phyloP scores from a whole-genome alignment of 2,113 vertebrate species.

The Clupea harengus region DNA sequence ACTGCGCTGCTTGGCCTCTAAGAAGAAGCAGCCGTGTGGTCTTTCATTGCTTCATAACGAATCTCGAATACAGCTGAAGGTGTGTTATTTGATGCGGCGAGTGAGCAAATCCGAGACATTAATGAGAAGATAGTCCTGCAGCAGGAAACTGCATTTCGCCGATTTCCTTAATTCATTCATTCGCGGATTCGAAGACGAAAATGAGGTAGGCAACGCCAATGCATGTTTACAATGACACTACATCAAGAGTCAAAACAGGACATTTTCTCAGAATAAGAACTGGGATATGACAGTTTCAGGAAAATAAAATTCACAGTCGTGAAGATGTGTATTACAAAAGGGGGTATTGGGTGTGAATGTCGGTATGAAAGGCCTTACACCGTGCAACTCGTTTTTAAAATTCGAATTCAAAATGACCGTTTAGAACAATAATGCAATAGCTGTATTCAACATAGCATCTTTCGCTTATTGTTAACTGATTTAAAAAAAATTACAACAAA shows the following conservation, averaged over 20 bases:
- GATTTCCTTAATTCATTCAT: slow-evolving; percentile 46
- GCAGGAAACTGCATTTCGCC: slow-evolving; percentile 13
- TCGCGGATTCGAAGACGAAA: slow-evolving; percentile 54
- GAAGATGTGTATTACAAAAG: neutral
- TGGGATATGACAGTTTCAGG: neutral
- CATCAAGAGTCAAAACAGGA: slow-evolving; percentile 56
- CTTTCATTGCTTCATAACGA: slow-evolving; percentile 4
- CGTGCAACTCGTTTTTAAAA: neutral
- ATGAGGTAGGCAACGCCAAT: slow-evolving; percentile 73
- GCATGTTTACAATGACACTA: slow-evolving; percentile 52
- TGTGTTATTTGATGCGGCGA: slow-evolving; percentile 24
- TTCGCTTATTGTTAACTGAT: neutral
- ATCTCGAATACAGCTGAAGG: neutral
- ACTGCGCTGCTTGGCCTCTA: neutral
- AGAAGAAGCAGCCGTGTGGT: neutral
- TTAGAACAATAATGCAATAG: neutral
- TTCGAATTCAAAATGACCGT: neutral
- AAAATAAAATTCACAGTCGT: neutral
- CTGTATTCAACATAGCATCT: neutral
- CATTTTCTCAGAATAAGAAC: neutral
- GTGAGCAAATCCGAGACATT: slow-evolving; percentile 19
- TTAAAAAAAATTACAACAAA: too few relatives aligned
- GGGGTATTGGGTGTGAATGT: neutral
- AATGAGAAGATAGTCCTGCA: neutral
- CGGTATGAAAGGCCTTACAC: neutral